phyloP scores from a whole-genome alignment of 1,140 invertebrate genomes.

The Drosophila punjabiensis region DNA sequence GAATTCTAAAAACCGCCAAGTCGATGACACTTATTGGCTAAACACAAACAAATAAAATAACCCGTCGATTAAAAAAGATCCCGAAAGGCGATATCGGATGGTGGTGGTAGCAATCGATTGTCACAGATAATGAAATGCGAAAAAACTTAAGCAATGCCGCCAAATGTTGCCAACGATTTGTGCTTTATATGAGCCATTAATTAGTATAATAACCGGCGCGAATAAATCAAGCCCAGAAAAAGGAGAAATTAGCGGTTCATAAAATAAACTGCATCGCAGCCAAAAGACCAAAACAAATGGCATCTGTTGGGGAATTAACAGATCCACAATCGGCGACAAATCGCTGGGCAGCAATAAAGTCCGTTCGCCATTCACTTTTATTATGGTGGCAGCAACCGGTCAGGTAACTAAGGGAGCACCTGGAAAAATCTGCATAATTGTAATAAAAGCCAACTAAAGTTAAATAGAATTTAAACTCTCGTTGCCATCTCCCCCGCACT shows the following conservation, averaged over 20 bases:
- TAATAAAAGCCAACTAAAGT: conserved; percentile 54
- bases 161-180: conserved; percentile 27
- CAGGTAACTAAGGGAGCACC: conserved; percentile 14
- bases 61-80: conserved; percentile 37
- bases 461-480: conserved; percentile 17
- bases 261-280: conserved; percentile 38
- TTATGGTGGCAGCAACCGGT: conserved; percentile 56
- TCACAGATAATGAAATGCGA: conserved; percentile 38
- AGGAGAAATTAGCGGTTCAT: conserved; percentile 62
- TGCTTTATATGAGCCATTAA: conserved; percentile 51
- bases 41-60: conserved; percentile 31
- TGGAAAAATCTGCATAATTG: conserved; percentile 35
- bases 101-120: conserved; percentile 53
- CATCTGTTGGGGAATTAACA: conserved; percentile 14
- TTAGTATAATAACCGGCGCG: conserved; percentile 46
- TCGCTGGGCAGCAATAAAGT: conserved; percentile 22
- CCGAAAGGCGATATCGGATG: conserved; percentile 7
- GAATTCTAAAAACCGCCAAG: conserved; percentile 40
- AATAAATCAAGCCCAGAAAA: conserved; percentile 42
- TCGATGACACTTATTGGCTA: conserved; percentile 62
- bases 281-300: conserved; percentile 28
- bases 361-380: conserved; percentile 40
- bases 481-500: conserved; percentile 22
- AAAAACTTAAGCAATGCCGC: conserved; percentile 22
- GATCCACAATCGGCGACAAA: conserved; percentile 29